Percentiles rank a stretch among this genome's conserved stretches.
Conservation (phyloP, 2,888 invertebrate species). For the Dryococelus australis region DNA sequence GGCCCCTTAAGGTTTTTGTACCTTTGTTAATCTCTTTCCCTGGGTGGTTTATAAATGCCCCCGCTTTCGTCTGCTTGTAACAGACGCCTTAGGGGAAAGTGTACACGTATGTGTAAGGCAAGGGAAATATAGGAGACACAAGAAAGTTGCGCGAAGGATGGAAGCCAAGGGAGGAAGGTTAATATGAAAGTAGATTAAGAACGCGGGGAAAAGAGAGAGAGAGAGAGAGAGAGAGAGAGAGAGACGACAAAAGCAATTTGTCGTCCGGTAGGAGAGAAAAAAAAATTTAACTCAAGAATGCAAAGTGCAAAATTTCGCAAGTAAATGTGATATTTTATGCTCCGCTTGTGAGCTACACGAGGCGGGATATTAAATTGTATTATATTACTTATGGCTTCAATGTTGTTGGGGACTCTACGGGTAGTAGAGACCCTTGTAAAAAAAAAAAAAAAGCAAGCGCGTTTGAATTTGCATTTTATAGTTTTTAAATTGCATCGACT, state of each 20-base stretch:
- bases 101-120: background rate
- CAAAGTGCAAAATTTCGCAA: background rate
- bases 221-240: background rate
- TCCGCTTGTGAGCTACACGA: background rate
- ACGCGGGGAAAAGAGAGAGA: background rate
- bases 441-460: no score
- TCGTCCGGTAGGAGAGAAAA: background rate
- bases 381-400: background rate
- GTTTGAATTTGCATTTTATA: no score
- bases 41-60: no score
- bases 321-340: conserved; percentile 7
- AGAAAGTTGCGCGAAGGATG: background rate
- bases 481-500: no score
- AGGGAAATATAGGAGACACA: background rate
- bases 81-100: background rate
- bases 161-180: background rate
- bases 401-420: background rate
- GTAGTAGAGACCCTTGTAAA: background rate
- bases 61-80: background rate
- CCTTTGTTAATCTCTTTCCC: no score
- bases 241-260: background rate
- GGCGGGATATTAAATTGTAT: background rate
- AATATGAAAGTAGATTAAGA: conserved; percentile 9
- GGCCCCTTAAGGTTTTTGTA: no score
- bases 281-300: background rate